Evolutionary conservation across 2,888 invertebrate species (phyloP).

Genomic region (Ophion obscuratus): DNA sequence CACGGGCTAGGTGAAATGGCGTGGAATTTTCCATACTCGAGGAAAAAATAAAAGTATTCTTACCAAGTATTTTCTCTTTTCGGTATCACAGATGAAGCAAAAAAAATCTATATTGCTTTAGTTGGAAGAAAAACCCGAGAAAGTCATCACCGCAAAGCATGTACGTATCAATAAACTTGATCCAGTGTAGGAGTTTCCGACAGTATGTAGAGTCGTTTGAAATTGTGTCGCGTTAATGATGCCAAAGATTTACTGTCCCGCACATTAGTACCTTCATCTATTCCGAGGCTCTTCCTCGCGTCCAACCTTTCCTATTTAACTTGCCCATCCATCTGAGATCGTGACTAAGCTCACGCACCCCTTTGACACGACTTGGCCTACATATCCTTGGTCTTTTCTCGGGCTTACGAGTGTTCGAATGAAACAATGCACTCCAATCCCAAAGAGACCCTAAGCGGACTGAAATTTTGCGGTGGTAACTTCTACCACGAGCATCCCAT

Average conservation of each 20-base stretch:
- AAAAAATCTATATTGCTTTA: too few species aligned
- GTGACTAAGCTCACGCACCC: conserved; percentile 38
- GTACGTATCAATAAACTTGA: too few species aligned
- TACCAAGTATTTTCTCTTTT: too few species aligned
- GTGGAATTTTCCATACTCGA: too few species aligned
- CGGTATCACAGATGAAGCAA: too few species aligned
- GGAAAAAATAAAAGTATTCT: too few species aligned
- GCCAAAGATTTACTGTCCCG: conserved; percentile 32
- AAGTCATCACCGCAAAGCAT: too few species aligned
- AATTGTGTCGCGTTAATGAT: conserved; percentile 44
- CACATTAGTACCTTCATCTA: too few species aligned
- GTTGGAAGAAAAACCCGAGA: too few species aligned
- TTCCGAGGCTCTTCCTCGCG: too few species aligned
- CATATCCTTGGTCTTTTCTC: conserved; percentile 47
- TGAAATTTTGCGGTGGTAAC: neutral
- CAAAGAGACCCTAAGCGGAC: neutral
- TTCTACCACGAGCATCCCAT: neutral
- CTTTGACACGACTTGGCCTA: conserved; percentile 61
- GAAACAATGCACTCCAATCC: conserved; percentile 54
- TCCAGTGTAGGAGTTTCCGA: conserved; percentile 22
- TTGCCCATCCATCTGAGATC: conserved; percentile 50
- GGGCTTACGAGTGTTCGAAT: conserved; percentile 1
- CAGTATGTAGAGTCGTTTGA: conserved; percentile 31
- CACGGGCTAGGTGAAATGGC: too few species aligned
- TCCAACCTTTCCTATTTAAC: conserved; percentile 35